These are phyloP conservation scores for Cloeon dipterum DNA, from an alignment of 2,888 invertebrate genomes.

Conservation along the genomic window DNA sequence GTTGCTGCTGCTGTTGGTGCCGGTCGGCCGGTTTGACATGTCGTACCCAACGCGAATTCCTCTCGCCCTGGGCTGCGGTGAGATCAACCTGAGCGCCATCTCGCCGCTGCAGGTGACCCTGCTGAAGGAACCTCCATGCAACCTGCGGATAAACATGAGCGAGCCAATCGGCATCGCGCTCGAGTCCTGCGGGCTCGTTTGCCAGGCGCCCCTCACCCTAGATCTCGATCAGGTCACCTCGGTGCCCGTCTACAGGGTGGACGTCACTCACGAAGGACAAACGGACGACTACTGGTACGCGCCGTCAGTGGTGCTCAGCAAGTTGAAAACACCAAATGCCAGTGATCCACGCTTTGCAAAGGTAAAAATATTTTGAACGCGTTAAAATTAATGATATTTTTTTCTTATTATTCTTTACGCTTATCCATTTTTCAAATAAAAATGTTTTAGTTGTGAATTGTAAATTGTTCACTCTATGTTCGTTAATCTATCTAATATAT, in stretches of 20 bases:
- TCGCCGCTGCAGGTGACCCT: constrained; percentile 5
- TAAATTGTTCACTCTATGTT: too few relatives aligned
- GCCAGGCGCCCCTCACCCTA: not conserved
- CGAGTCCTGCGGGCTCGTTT: constrained; percentile 10
- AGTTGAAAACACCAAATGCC: too few relatives aligned
- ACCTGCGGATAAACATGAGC: constrained; percentile 6
- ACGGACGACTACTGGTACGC: not conserved
- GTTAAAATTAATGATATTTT: too few relatives aligned
- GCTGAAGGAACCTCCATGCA: constrained; percentile 9
- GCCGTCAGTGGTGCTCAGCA: too few relatives aligned
- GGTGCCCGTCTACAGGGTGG: not conserved
- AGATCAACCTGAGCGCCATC: not conserved
- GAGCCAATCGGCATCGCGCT: constrained; percentile 7
- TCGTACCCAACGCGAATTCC: not conserved
- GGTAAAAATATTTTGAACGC: too few relatives aligned
- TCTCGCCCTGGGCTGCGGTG: constrained; percentile 1
- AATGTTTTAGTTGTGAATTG: too few relatives aligned
- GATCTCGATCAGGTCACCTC: not conserved
- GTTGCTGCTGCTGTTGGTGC: constrained; percentile 40
- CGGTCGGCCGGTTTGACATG: constrained; percentile 22
- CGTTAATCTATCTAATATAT: too few relatives aligned
- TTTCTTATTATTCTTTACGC: too few relatives aligned
- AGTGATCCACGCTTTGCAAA: too few relatives aligned
- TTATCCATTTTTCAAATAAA: too few relatives aligned
- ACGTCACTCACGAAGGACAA: not conserved